A percentile compares a stretch with the other conserved stretches of the same genome.
Conservation (phyloP, 2,888 invertebrate species). For the Clivina fossor region DNA sequence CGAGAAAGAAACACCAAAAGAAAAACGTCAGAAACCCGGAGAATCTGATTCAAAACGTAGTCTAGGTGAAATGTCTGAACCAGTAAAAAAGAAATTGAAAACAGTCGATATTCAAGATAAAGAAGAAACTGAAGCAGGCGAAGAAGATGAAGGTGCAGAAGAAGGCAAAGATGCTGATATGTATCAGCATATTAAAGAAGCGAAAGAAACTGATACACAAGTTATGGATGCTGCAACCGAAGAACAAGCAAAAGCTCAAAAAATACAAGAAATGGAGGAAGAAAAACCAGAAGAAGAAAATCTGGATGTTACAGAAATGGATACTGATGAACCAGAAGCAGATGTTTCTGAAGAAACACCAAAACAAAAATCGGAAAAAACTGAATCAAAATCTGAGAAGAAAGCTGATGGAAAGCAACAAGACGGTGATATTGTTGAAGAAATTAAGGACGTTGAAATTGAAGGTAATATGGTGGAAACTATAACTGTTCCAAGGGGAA, state of each 20-base stretch:
- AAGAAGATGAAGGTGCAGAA: slow-evolving; percentile 51
- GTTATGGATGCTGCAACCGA: slow-evolving; percentile 75
- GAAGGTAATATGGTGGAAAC: slow-evolving; percentile 78
- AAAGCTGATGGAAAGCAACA: slow-evolving; percentile 54
- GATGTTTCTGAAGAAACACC: slow-evolving; percentile 43
- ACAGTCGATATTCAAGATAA: slow-evolving; percentile 55
- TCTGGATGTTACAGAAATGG: slow-evolving; percentile 58
- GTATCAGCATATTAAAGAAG: slow-evolving; percentile 83
- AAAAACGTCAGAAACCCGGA: slow-evolving; percentile 72
- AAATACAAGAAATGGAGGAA: slow-evolving; percentile 65
- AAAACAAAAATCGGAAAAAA: slow-evolving; percentile 55
- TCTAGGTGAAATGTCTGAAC: slow-evolving; percentile 66
- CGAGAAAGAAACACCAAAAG: slow-evolving; percentile 51
- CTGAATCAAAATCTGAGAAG: slow-evolving; percentile 54
- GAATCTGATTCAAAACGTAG: slow-evolving; percentile 73
- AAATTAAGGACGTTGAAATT: slow-evolving; percentile 59
- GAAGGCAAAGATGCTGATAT: slow-evolving; percentile 53
- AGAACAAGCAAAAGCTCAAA: slow-evolving; percentile 77
- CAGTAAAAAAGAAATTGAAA: slow-evolving; percentile 64
- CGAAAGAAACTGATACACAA: slow-evolving; percentile 72
- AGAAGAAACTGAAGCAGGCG: slow-evolving; percentile 53
- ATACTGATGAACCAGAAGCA: slow-evolving; percentile 56
- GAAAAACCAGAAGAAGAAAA: slow-evolving; percentile 60
- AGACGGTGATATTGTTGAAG: slow-evolving; percentile 49
- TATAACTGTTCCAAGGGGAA: slow-evolving; percentile 64